Base-by-base conservation (phyloP, 1,140 invertebrate species). In the Drosophila athabasca region DNA sequence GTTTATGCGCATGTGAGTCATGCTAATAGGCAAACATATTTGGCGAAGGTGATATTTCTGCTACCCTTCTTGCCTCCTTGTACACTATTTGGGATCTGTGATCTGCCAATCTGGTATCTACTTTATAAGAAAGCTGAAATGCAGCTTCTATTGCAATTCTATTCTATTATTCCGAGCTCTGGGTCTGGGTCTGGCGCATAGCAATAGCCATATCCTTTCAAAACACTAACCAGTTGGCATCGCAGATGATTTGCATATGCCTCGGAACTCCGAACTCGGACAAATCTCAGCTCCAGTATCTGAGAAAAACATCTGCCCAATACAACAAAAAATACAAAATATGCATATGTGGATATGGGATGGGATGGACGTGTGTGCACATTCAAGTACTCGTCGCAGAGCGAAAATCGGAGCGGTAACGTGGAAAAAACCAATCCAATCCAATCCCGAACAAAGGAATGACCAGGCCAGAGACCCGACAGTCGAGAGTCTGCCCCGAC, bases 361-460 rank as follows among this genome's bases (percentile, higher is more conserved):
- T 64, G 35, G 35, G 35, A 13, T 39, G 35, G 35, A 13, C 35
- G 35, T 39, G 35, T 39, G 35, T 39, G 35, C 35, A 39, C 35
- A 39, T 17, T 46, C 26, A 22, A 58, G 35, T 65, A 58, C 35
- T 39, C 9, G 24, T 39, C 9, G 24, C n/a, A 24, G 29, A 29
- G 26, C 50, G n/a, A 53, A 54, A 44, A 39, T 22, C 9, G 31
- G 41, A 57, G 49, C 61, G 79, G 61, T 57, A 48, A 52, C 55
- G 46, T 59, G 52, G 83, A 85, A 87, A 88, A 85, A 82, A 72
- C 66, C 82, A 82, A 87, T 79, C 61, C 72, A 19, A 19, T 78
- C 60, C 71, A 81, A 87, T 79, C 61, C 72, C 54, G 50, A 87
- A 87, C 82, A 87, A 87, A 88, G 83, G 80, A 81, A 87, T 82